phyloP scores from a whole-genome alignment of 2,888 invertebrate genomes.

The Charanyca ferruginea region DNA sequence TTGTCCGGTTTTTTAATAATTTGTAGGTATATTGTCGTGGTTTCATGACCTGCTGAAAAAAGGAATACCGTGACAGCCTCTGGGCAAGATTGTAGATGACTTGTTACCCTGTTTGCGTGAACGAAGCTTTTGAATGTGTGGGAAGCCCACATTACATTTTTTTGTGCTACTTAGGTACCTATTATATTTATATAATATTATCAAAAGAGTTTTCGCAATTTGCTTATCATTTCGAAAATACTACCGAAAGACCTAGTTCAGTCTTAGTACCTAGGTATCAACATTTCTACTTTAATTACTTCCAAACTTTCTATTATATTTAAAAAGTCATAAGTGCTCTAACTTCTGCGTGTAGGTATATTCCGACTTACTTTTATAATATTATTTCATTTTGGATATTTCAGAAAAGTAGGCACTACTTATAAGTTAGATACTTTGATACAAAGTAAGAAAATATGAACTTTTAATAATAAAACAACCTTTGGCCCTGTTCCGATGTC shows the following conservation, averaged over 20 bases:
- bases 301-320: slow-evolving; percentile 8
- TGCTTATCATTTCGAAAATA: neutral
- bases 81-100: neutral
- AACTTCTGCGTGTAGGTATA: neutral
- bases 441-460: too few relatives aligned
- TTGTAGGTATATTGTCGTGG: neutral
- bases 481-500: neutral
- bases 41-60: neutral
- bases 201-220: neutral
- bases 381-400: neutral
- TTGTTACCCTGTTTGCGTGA: neutral
- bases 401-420: neutral
- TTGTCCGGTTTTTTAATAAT: too few relatives aligned
- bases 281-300: neutral
- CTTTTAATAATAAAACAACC: neutral
- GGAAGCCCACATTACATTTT: too few relatives aligned
- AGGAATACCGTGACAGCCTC: neutral
- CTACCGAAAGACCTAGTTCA: neutral
- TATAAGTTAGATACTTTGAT: neutral
- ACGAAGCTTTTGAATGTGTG: too few relatives aligned
- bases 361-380: neutral
- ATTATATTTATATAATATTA: too few relatives aligned
- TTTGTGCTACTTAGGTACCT: too few relatives aligned
- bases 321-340: slow-evolving; percentile 14
- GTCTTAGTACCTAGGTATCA: neutral